Evolutionary conservation across 2,113 vertebrate genomes (phyloP), one percentile per base, ranked within the genome.

Genomic region (Rousettus leschenaultii): DNA sequence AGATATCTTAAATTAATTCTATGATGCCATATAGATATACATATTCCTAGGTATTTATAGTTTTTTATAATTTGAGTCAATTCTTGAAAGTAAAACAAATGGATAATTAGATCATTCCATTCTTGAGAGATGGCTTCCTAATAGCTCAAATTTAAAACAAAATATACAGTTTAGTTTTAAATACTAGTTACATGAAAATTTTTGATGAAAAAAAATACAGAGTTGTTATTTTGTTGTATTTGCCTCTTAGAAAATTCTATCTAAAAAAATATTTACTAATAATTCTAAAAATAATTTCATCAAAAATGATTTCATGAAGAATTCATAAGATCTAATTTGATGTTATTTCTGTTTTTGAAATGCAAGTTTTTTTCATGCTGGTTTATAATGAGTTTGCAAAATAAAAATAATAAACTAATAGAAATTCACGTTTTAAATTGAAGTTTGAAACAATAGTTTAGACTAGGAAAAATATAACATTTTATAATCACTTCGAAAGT

Each of bases 241-340:
- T 84, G 3, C 30, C 82, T 3, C 43, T 95, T 80, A 84, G 16
- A 79, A 95, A 95, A 94, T 53, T 0, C 24, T 89, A 75, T 57
- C 26, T 77, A 89, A 94, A 85, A 88, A 74, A 33, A 2, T 85
- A 71, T 85, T 93, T 92, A 66, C 22, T 75, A 70, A 51, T 61
- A 85, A 93, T 82, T 88, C 71, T 88, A 97, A 97, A 97, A 97
- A 93, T 96, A 95, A 94, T 92, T 91, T 7, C 51, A 77, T 55
- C 95, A 92, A 89, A 85, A 84, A 74, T 92, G 19, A 93, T 89
- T 24, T 94, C 57, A 90, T 83, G 61, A 79, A 86, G 68, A 91
- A 74, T 45, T 92, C 12, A 94, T 96, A 65, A 95, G 30, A 71
- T 84, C 22, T 80, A 98, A 95, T 90, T 92, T 84, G 95, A 94